Evolutionary conservation across 2,888 invertebrate genomes (phyloP).

Genomic region (Oscheius sp.): DNA sequence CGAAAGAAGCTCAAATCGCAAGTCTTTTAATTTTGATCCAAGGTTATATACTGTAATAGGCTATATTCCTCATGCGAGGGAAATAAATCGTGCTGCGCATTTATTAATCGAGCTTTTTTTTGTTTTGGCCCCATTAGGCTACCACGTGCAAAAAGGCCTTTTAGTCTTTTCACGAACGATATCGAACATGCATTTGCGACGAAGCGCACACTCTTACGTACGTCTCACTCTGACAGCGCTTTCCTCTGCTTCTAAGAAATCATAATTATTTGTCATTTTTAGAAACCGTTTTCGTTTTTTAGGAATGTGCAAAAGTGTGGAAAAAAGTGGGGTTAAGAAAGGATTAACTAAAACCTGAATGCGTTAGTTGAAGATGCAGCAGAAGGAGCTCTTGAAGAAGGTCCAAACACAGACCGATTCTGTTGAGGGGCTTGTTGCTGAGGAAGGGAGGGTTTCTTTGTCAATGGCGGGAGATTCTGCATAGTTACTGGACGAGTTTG

Average conservation of each 20-base stretch:
- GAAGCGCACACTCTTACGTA: slow-evolving; percentile 33
- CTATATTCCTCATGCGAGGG: slow-evolving; percentile 24
- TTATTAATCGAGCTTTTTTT: slow-evolving; percentile 10
- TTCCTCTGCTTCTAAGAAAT: slow-evolving; percentile 22
- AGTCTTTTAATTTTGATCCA: not conserved
- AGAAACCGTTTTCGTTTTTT: not conserved
- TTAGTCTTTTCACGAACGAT: slow-evolving; percentile 19
- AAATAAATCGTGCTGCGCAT: not conserved
- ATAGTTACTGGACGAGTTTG: slow-evolving; percentile 4
- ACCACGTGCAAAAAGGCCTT: too few relatives aligned
- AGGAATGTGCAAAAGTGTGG: not conserved
- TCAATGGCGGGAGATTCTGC: slow-evolving; percentile 7
- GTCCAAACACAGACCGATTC: slow-evolving; percentile 32
- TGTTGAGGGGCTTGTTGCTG: slow-evolving; percentile 1
- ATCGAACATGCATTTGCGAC: slow-evolving; percentile 16
- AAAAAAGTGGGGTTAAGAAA: slow-evolving; percentile 17
- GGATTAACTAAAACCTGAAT: slow-evolving; percentile 32
- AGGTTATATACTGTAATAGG: too few relatives aligned
- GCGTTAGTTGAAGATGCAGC: slow-evolving; percentile 32
- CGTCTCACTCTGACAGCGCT: slow-evolving; percentile 36
- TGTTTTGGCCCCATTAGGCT: too few relatives aligned
- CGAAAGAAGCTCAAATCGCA: slow-evolving; percentile 11
- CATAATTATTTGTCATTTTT: not conserved
- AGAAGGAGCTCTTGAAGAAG: not conserved
- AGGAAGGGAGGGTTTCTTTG: slow-evolving; percentile 23